Percentiles rank a stretch among this genome's conserved stretches.
phyloP scores from a whole-genome alignment of 2,888 invertebrate species.

The Sarcophaga caerulescens region DNA sequence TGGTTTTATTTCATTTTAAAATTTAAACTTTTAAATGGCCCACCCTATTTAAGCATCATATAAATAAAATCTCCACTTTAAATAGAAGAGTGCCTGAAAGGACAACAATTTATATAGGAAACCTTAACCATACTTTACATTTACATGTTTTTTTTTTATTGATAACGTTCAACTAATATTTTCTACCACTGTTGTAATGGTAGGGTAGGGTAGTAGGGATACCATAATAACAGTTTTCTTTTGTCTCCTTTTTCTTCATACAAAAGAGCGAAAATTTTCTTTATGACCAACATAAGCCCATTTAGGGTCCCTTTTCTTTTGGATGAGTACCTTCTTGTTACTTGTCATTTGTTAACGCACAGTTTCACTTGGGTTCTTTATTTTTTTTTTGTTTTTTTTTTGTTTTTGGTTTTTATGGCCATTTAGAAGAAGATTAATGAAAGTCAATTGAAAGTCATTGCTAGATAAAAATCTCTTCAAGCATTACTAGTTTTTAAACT shows the following conservation, averaged over 20 bases:
- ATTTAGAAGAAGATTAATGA: constrained; percentile 48
- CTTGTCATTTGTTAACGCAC: not conserved
- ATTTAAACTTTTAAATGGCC: too few relatives aligned
- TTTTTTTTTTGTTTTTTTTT: not conserved
- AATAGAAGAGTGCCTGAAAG: too few relatives aligned
- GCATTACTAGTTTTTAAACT: not conserved
- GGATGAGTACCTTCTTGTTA: not conserved
- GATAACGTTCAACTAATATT: too few relatives aligned
- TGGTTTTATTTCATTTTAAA: too few relatives aligned
- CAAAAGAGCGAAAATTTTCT: constrained; percentile 11
- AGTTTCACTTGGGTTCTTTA: not conserved
- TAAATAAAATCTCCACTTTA: too few relatives aligned
- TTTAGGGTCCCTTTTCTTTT: not conserved
- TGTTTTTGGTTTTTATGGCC: not conserved
- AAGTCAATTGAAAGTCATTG: constrained; percentile 55
- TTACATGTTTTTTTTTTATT: too few relatives aligned
- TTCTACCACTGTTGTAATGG: too few relatives aligned
- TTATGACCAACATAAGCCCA: constrained; percentile 27
- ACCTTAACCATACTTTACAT: too few relatives aligned
- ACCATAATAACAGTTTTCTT: too few relatives aligned
- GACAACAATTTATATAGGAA: too few relatives aligned
- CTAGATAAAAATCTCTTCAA: not conserved
- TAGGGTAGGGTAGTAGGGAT: too few relatives aligned
- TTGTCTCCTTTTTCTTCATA: not conserved
- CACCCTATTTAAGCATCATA: too few relatives aligned